Conservation (phyloP, 2,888 invertebrate genomes). For the Nomada ferruginata region DNA sequence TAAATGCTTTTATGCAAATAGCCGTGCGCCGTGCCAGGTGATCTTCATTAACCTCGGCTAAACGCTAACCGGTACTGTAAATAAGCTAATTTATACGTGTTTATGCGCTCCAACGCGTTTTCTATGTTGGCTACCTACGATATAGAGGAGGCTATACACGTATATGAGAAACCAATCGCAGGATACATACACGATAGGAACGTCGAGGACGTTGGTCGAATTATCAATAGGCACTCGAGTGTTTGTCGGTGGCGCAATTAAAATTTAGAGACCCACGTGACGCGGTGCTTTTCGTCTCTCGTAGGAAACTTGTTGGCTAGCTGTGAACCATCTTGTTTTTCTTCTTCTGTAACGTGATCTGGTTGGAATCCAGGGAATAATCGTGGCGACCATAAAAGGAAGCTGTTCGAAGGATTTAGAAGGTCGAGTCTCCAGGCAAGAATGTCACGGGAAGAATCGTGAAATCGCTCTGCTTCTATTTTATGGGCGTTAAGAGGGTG, state of each 20-base stretch:
- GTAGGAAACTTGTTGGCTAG: not conserved
- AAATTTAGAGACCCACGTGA: not conserved
- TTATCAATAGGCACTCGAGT: not conserved
- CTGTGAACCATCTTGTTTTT: not conserved
- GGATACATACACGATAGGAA: not conserved
- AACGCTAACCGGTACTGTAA: slow-evolving; percentile 45
- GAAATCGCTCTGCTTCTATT: not conserved
- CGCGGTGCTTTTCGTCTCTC: not conserved
- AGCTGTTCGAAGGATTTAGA: not conserved
- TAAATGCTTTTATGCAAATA: slow-evolving; percentile 59
- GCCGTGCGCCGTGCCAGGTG: slow-evolving; percentile 32
- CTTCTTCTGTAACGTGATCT: not conserved
- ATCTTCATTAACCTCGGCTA: slow-evolving; percentile 61
- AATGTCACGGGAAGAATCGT: not conserved
- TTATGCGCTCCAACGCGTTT: slow-evolving; percentile 22
- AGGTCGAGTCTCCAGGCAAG: not conserved
- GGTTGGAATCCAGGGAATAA: not conserved
- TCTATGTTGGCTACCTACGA: not conserved
- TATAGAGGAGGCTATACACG: too few species aligned
- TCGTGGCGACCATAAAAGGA: not conserved
- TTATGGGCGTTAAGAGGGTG: not conserved
- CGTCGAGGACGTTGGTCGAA: not conserved
- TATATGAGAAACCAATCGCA: not conserved
- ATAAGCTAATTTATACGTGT: slow-evolving; percentile 55
- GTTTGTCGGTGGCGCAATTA: not conserved